These are phyloP conservation scores for Drosophila bunnanda DNA, from an alignment of 2,888 invertebrate species.

Conservation along the genomic window DNA sequence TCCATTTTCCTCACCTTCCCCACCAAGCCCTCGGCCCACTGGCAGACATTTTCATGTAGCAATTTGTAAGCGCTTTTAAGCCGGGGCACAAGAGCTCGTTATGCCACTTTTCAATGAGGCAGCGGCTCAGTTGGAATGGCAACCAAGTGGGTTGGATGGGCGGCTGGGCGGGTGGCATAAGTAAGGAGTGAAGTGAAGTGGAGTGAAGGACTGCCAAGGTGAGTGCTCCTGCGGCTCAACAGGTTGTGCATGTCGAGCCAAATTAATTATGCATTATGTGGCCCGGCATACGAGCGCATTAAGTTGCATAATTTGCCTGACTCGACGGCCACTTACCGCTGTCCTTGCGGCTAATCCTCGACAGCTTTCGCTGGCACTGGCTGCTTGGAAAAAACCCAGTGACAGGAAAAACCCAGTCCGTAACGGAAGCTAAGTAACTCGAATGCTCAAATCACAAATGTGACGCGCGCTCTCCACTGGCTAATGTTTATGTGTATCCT, in stretches of 20 bases:
- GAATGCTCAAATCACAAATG: conserved; percentile 43
- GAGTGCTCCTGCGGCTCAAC: conserved; percentile 56
- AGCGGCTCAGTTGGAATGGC: conserved; percentile 43
- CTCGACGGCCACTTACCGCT: conserved; percentile 53
- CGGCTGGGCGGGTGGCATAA: neutral
- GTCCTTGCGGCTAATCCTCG: conserved; percentile 38
- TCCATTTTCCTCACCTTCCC: conserved; percentile 17
- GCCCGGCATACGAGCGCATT: conserved; percentile 68
- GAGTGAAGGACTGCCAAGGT: conserved; percentile 34
- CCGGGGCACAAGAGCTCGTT: conserved; percentile 77
- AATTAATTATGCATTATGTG: conserved; percentile 79
- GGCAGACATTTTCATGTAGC: conserved; percentile 70
- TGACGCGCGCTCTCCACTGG: conserved; percentile 18
- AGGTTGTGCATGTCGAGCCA: conserved; percentile 78
- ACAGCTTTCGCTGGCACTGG: conserved; percentile 21
- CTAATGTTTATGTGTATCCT: conserved; percentile 73
- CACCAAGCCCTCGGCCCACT: neutral
- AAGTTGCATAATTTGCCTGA: conserved; percentile 73
- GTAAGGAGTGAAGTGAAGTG: conserved; percentile 15
- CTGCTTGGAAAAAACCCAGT: conserved; percentile 5
- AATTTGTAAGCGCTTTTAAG: conserved; percentile 80
- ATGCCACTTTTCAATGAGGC: conserved; percentile 77
- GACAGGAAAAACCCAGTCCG: conserved; percentile 42
- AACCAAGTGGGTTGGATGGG: conserved; percentile 1
- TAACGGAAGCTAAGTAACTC: conserved; percentile 69